Evolutionary conservation across 2,113 vertebrate species (phyloP).

Genomic region (Chloropsis cyanopogon): DNA sequence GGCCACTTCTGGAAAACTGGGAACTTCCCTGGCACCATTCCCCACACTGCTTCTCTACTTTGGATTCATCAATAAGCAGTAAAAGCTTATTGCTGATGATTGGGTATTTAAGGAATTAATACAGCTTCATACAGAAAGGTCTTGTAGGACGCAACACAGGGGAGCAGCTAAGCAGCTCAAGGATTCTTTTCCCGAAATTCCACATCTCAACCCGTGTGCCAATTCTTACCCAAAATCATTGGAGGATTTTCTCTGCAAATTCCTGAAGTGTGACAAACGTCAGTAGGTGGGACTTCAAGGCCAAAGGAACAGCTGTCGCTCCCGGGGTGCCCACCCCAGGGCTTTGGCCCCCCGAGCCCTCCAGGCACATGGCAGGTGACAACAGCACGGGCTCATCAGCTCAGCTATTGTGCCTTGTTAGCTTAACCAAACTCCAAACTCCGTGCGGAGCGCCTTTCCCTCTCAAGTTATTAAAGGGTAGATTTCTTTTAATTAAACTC

Average conservation of each 20-base stretch:
- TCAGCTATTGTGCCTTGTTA: conserved; percentile 78
- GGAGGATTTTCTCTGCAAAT: neutral
- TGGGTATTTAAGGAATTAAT: neutral
- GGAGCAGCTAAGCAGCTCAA: neutral
- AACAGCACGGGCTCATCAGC: conserved; percentile 68
- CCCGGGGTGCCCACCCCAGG: neutral
- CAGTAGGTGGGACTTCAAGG: neutral
- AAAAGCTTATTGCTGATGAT: neutral
- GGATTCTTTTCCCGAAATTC: neutral
- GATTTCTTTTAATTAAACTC: conserved; percentile 83
- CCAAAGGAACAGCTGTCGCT: neutral
- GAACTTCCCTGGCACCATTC: neutral
- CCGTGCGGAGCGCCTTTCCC: conserved; percentile 71
- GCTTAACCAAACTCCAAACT: conserved; percentile 77
- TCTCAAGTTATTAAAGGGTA: conserved; percentile 82
- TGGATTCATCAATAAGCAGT: neutral
- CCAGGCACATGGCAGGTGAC: neutral
- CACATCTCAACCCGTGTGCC: accelerated
- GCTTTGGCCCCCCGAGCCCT: neutral
- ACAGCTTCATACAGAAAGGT: neutral
- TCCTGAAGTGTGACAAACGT: accelerated
- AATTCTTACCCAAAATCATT: neutral
- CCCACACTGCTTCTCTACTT: neutral
- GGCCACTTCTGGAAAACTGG: neutral
- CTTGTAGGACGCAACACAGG: neutral